Conservation (phyloP, 64 coral and sea anemone genomes). For the Cladopsammia gracilis region DNA sequence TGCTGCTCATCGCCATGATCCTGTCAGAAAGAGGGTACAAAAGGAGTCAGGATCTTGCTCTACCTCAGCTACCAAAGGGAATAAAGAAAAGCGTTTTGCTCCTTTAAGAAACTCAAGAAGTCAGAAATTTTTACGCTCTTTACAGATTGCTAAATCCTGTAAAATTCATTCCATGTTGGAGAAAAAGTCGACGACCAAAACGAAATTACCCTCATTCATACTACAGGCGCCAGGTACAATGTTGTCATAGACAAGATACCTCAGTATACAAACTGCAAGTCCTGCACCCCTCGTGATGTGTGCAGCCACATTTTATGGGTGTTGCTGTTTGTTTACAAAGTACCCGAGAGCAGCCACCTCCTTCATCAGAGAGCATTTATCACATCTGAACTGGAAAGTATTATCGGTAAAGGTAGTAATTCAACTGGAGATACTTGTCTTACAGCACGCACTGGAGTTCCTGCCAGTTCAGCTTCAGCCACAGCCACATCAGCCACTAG, state of each 20-base stretch:
- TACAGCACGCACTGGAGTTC: no score
- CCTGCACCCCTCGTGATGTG: constrained; percentile 18
- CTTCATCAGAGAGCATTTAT: constrained; percentile 46
- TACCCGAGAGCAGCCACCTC: constrained; percentile 46
- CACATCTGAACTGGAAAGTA: constrained; percentile 44
- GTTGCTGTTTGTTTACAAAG: constrained; percentile 34
- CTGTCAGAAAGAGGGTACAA: constrained; percentile 10
- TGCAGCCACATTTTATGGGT: constrained; percentile 6
- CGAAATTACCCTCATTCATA: constrained; percentile 37
- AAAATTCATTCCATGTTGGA: constrained; percentile 23
- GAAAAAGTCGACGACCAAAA: constrained; percentile 14
- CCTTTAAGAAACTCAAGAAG: constrained; percentile 33
- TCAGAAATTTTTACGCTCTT: constrained; percentile 39
- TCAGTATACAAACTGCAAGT: constrained; percentile 25
- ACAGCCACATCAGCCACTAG: background rate
- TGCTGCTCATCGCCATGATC: constrained; percentile 42
- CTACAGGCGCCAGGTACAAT: background rate
- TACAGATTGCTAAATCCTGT: constrained; percentile 59
- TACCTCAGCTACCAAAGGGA: constrained; percentile 20
- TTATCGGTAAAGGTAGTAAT: constrained; percentile 5
- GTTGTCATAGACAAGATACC: constrained; percentile 20
- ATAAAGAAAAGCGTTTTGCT: constrained; percentile 22
- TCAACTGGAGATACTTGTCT: background rate
- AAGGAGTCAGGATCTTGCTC: background rate
- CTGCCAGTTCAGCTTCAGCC: background rate